Evolutionary conservation across 1,140 invertebrate genomes (phyloP), one percentile per base, ranked within the genome.

Genomic region (Bombus confusus): DNA sequence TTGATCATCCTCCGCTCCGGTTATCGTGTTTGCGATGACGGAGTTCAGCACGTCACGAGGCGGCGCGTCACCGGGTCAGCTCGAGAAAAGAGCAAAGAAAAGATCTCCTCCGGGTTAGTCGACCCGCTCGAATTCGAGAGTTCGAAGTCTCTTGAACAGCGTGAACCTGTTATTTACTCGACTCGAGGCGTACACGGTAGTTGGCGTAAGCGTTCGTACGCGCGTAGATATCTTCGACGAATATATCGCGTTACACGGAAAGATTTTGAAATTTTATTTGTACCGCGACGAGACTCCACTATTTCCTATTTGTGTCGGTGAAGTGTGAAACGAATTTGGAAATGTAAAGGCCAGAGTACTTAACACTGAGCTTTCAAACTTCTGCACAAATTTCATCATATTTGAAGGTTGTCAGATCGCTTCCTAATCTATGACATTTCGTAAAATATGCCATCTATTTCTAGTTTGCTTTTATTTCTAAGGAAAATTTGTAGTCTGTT

Each of bases 1-100:
- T 85, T 85, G 83, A 85, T 80, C 83, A 85, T 85, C 52, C 66
- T 25, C 15, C 34, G 41, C 18, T 43, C 2, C 28, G 15, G 68
- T 85, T 80, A 85, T 80, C 73, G 83, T 80, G 37, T 80, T 85
- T 80, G 76, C 68, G 52, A 64, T n/a, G 57, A 47, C 66, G 66
- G 25, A 31, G 37, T 68, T 64, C 47, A 68, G 31, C 39, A 9
- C 41, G 22, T 41, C 28, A 41, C 57, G 73, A 25, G 18, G 18
- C 31, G 18, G 31, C 15, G 31, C 57, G 81, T 68, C 73, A 69
- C 62, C 25, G 22, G 43, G 62, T 83, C 73, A 47, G 4, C 59
- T 13, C 25, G 73, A 57, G 37, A 76, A 75, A 68, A 74, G 28
- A 9, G 39, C 47, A 6, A 37, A 15, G 15, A 62, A 22, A 12